These are phyloP conservation scores for Drosophila glabriapex DNA, from an alignment of 2,888 invertebrate species.

Conservation along the genomic window DNA sequence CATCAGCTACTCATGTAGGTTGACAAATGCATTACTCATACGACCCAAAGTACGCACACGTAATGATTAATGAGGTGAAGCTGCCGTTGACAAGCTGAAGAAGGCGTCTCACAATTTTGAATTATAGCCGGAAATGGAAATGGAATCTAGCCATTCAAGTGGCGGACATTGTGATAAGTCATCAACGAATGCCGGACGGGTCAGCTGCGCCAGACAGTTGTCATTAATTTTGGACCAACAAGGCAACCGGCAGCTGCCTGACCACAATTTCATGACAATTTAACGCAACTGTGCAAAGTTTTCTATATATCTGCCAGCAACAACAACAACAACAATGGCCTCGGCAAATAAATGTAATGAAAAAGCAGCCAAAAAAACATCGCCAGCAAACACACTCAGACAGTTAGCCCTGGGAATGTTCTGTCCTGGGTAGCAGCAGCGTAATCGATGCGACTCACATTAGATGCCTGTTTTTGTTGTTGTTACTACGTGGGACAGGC, in stretches of 20 bases:
- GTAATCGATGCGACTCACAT: slow-evolving; percentile 79
- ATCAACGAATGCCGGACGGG: slow-evolving; percentile 68
- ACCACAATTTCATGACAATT: slow-evolving; percentile 77
- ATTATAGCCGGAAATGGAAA: slow-evolving; percentile 70
- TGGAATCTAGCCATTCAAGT: slow-evolving; percentile 52
- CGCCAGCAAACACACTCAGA: slow-evolving; percentile 11
- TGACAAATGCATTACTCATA: slow-evolving; percentile 72
- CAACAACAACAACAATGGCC: slow-evolving; percentile 47
- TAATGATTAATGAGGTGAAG: slow-evolving; percentile 65
- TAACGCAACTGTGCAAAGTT: slow-evolving; percentile 68
- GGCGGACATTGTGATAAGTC: slow-evolving; percentile 72
- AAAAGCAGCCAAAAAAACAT: slow-evolving; percentile 46
- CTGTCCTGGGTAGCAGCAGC: slow-evolving; percentile 26
- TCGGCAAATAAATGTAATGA: slow-evolving; percentile 60
- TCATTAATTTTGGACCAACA: slow-evolving; percentile 76
- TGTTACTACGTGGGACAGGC: slow-evolving; percentile 27
- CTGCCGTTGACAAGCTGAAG: slow-evolving; percentile 68
- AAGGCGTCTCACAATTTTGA: slow-evolving; percentile 67
- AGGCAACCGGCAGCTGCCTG: slow-evolving; percentile 30
- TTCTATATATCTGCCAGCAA: slow-evolving; percentile 42
- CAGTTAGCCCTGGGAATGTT: slow-evolving; percentile 22
- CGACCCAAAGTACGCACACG: slow-evolving; percentile 40
- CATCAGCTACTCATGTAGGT: slow-evolving; percentile 1
- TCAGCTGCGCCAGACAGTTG: slow-evolving; percentile 76
- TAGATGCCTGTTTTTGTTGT: slow-evolving; percentile 40